These are phyloP conservation scores for Drosophila murphyi DNA, from an alignment of 1,140 invertebrate genomes.

Conservation along the genomic window DNA sequence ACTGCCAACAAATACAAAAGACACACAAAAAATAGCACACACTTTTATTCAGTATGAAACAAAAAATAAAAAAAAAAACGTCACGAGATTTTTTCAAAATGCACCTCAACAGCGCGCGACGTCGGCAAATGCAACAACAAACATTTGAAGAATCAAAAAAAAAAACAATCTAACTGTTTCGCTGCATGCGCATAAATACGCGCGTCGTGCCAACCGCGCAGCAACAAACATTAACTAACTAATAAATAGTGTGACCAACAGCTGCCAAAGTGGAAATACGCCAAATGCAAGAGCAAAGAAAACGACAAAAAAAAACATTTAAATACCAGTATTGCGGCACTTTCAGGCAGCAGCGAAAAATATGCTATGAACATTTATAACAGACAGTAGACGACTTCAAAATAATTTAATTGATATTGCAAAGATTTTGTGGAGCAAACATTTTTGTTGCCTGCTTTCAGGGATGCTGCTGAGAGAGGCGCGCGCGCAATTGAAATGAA, in stretches of 20 bases:
- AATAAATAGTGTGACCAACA: constrained; percentile 28
- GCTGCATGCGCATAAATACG: constrained; percentile 31
- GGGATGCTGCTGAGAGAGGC: not conserved
- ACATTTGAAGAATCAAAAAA: constrained; percentile 17
- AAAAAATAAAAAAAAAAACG: constrained; percentile 17
- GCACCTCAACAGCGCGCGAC: constrained; percentile 40
- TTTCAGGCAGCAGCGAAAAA: constrained; percentile 7
- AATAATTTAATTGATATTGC: too few species aligned
- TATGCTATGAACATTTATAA: constrained; percentile 13
- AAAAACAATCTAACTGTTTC: constrained; percentile 22
- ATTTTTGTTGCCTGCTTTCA: constrained; percentile 24
- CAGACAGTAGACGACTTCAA: too few species aligned
- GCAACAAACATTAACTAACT: constrained; percentile 46
- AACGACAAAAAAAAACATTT: not conserved
- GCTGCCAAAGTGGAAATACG: not conserved
- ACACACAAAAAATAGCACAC: constrained; percentile 21
- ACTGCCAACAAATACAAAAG: not conserved
- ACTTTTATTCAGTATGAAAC: constrained; percentile 3
- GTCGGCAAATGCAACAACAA: constrained; percentile 33
- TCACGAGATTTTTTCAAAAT: constrained; percentile 25
- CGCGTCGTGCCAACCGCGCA: constrained; percentile 49
- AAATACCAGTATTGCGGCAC: constrained; percentile 20
- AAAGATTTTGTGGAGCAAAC: not conserved
- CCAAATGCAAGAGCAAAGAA: not conserved
- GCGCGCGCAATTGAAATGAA: constrained; percentile 8